phyloP scores from a whole-genome alignment of 2,113 vertebrate genomes.

The Zosterops pallidus region DNA sequence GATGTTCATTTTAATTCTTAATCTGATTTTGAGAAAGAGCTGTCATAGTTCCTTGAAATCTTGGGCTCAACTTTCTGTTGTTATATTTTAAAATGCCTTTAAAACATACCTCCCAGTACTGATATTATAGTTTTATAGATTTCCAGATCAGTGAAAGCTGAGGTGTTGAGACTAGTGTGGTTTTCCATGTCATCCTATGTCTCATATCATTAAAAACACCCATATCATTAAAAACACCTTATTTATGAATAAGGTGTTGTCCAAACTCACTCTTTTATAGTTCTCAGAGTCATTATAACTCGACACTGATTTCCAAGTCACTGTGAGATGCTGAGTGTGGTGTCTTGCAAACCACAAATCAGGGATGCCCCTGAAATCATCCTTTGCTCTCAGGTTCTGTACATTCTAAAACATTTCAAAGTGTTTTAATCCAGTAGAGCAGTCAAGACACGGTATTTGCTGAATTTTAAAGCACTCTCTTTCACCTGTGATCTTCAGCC shows the following conservation, averaged over 20 bases:
- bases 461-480: neutral
- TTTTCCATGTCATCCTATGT: neutral
- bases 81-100: neutral
- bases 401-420: neutral
- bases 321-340: neutral
- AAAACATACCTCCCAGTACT: neutral
- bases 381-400: neutral
- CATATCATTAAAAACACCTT: neutral
- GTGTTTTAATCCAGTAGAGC: neutral
- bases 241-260: neutral
- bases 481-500: conserved; percentile 50
- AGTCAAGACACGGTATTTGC: accelerated
- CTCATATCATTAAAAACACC: too few species aligned
- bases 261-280: neutral
- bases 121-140: neutral
- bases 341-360: neutral
- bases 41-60: neutral
- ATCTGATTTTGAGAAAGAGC: neutral
- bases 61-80: neutral
- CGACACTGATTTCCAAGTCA: neutral
- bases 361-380: neutral
- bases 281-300: neutral
- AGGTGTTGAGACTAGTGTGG: neutral
- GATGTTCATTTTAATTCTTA: neutral
- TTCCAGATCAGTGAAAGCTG: neutral